Base-by-base conservation (phyloP, 1,140 invertebrate species). In the Drosophila nigromelanica region DNA sequence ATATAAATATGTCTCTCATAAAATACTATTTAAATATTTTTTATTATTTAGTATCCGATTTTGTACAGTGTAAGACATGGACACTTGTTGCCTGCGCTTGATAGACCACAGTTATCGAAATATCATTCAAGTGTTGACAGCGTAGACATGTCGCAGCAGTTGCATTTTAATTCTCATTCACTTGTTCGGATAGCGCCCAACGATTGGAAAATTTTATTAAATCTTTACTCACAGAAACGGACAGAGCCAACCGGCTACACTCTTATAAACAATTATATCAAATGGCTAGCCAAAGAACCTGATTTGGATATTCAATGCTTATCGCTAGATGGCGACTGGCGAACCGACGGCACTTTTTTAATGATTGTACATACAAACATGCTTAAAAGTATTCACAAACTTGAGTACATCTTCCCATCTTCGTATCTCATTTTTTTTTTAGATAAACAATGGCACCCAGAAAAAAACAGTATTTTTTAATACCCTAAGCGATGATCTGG, bases 291-390 rank as follows among this genome's bases (percentile, higher is more conserved):
- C 10, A 48, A 59, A 15, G 69, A 86, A 3, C 39, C 67, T 18
- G 35, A 10, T 35, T 35, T 35, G 3, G 51, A 54, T 45, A 45
- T 45, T 15, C 42, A 45, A 3, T 45, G 14, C 24, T 76, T 70
- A 10, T 76, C 87, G 2, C 39, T 91, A 2, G 78, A 90, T 21
- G 89, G 72, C 4, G 74, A 90, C 27, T 86, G 81, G 81, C 21
- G 61, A 24, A 43, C 5, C 5, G 81, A 86, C 39, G 81, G 81
- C 48, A 86, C 66, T 14, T 85, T 80, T 62, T 1, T 86, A 4
- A 54, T 86, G n/a, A 42, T 48, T 51, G 81, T 80, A 76, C 64
- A 21, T 8, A 45, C 8, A 45, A 15, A 45, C 8, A 8, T 10
- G 33, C 7, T 35, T 8, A n/a, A 2, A 40, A 40, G 39, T 40